Percentiles rank a stretch among this genome's conserved stretches.
phyloP scores from a whole-genome alignment of 2,888 invertebrate species.

The Lamellibrachia columna region DNA sequence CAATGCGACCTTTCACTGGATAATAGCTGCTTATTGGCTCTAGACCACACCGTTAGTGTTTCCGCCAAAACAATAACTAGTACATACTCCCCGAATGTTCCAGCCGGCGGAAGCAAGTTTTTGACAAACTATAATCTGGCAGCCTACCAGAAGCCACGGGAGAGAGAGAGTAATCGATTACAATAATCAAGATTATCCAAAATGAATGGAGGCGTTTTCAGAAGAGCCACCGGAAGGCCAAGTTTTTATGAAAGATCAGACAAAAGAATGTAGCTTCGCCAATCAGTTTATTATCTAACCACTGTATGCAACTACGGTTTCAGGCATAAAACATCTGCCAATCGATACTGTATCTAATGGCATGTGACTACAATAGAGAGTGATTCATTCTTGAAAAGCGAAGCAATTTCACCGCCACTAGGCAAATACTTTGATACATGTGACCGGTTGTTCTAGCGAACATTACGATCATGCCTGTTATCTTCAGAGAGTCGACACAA shows the following conservation, averaged over 20 bases:
- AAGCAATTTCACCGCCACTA: not conserved
- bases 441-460: not conserved
- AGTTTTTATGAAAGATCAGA: not conserved
- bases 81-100: not conserved
- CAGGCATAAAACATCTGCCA: not conserved
- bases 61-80: not conserved
- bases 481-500: not conserved
- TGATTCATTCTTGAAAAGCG: not conserved
- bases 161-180: not conserved
- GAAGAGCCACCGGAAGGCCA: not conserved
- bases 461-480: not conserved
- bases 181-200: not conserved
- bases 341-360: not conserved
- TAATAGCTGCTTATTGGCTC: not conserved
- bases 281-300: not conserved
- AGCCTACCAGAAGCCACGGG: not conserved
- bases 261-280: not conserved
- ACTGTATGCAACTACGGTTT: not conserved
- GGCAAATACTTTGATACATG: not conserved
- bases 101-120: not conserved
- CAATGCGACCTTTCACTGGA: not conserved
- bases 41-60: not conserved
- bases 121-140: not conserved
- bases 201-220: not conserved
- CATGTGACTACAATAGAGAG: not conserved